A percentile compares a stretch with the other conserved stretches of the same genome.
These are phyloP conservation scores for Stictonetta naevosa DNA, from an alignment of 2,113 vertebrate genomes.

Conservation along the genomic window DNA sequence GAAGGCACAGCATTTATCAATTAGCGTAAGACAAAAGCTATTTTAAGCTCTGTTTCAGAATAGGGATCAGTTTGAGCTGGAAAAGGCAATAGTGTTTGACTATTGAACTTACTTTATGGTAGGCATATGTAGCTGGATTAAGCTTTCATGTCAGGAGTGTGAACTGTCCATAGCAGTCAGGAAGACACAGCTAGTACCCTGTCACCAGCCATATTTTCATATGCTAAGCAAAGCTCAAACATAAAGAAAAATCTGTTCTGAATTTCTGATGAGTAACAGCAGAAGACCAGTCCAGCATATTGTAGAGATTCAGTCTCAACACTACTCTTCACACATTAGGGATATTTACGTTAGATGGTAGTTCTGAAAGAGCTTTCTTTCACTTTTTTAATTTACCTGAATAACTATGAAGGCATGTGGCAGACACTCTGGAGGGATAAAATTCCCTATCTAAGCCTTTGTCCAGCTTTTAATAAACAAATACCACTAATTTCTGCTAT, in stretches of 20 bases:
- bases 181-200: not conserved
- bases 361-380: not conserved
- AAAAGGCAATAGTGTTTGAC: not conserved
- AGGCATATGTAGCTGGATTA: not conserved
- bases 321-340: not conserved
- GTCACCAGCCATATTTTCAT: not conserved
- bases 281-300: not conserved
- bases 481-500: not conserved
- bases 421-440: not conserved
- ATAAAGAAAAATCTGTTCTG: not conserved
- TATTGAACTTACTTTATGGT: not conserved
- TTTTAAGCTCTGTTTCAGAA: not conserved
- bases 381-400: not conserved
- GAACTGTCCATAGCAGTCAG: not conserved
- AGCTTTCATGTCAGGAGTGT: not conserved
- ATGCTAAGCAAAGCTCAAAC: not conserved
- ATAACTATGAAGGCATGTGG: not conserved
- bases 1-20: not conserved
- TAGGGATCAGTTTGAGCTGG: not conserved
- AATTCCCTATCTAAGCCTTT: not conserved
- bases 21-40: not conserved
- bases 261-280: not conserved
- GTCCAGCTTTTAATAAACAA: not conserved
- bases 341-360: not conserved
- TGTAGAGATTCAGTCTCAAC: rapidly evolving